Percentiles rank a stretch among this genome's conserved stretches.
These are phyloP conservation scores for Protobothrops mucrosquamatus DNA, from an alignment of 2,113 vertebrate genomes.

Conservation along the genomic window DNA sequence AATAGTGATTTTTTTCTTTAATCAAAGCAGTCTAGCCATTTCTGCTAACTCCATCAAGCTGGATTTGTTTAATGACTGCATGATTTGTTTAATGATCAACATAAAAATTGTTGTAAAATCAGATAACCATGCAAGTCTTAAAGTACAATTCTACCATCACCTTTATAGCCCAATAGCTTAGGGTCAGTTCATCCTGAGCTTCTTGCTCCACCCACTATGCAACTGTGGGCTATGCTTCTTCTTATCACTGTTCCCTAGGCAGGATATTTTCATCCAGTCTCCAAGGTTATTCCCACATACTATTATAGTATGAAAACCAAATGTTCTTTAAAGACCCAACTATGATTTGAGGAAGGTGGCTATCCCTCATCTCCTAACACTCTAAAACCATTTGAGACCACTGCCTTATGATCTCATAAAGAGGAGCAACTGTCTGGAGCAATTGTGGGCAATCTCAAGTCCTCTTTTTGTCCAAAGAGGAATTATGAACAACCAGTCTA, in stretches of 20 bases:
- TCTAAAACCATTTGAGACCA: background rate
- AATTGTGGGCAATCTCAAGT: background rate
- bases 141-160: background rate
- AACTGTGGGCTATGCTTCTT: background rate
- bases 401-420: background rate
- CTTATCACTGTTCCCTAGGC: background rate
- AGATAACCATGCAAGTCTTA: background rate
- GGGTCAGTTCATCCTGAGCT: background rate
- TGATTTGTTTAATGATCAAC: background rate
- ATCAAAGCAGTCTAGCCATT: background rate
- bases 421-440: background rate
- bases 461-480: background rate
- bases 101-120: background rate
- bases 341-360: background rate
- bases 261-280: background rate
- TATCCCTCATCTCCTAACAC: background rate
- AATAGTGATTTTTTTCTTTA: background rate
- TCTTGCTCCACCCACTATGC: background rate
- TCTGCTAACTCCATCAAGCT: background rate
- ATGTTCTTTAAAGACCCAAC: background rate
- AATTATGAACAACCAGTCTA: background rate
- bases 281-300: background rate
- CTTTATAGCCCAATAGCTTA: background rate
- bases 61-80: background rate
- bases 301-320: background rate